Percentiles rank a stretch among this genome's conserved stretches.
These are phyloP conservation scores for Podargus strigoides DNA, from an alignment of 2,797 vertebrate species.

Conservation along the genomic window DNA sequence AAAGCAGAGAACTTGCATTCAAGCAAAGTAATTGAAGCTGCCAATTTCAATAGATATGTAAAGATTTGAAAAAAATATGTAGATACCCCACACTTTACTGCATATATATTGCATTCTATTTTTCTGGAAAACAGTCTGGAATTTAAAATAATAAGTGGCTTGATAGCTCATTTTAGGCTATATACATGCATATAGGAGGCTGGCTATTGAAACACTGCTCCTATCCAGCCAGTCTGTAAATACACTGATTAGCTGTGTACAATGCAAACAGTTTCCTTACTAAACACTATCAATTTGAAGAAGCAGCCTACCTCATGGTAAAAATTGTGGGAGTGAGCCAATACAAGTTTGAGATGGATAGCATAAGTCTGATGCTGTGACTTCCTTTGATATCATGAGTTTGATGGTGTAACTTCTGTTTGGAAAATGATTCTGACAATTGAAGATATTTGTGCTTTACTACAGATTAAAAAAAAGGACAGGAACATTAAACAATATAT, in stretches of 20 bases:
- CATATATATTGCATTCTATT: background rate
- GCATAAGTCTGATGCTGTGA: background rate
- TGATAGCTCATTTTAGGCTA: background rate
- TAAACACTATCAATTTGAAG: background rate
- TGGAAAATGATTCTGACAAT: background rate
- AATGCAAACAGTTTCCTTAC: background rate
- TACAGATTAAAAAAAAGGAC: background rate
- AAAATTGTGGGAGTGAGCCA: background rate
- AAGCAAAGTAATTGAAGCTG: background rate
- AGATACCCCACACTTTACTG: background rate
- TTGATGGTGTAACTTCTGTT: background rate
- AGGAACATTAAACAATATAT: background rate
- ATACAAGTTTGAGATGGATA: background rate
- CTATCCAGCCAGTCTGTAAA: background rate
- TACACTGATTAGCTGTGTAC: background rate
- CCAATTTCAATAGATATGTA: background rate
- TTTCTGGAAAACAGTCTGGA: background rate
- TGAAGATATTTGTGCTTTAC: background rate
- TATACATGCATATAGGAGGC: background rate
- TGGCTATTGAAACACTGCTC: background rate
- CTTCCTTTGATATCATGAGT: background rate
- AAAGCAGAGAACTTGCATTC: background rate
- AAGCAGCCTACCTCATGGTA: background rate
- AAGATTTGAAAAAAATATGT: background rate
- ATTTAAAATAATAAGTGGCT: background rate